Percentiles rank a stretch among this genome's conserved stretches.
phyloP scores from a whole-genome alignment of 1,140 invertebrate species.

The Stegodyphus dumicola region DNA sequence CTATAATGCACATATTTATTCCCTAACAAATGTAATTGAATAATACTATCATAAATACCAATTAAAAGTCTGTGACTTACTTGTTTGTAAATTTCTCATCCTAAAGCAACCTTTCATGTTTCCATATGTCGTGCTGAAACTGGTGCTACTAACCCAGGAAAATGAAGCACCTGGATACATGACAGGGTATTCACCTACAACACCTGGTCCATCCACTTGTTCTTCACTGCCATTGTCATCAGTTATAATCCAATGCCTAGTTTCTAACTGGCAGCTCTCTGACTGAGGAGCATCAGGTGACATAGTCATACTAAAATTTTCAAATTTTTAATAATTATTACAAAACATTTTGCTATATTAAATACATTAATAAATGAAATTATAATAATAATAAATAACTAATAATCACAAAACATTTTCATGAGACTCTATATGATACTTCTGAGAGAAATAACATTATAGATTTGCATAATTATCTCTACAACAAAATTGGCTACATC shows the following conservation, averaged over 20 bases:
- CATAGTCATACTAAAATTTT: conserved; percentile 59
- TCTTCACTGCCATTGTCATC: conserved; percentile 65
- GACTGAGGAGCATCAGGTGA: conserved; percentile 39
- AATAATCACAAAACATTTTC: too few relatives aligned
- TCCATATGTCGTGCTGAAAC: conserved; percentile 65
- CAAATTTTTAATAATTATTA: too few relatives aligned
- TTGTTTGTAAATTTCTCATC: conserved; percentile 64
- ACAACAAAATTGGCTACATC: too few relatives aligned
- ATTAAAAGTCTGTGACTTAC: conserved; percentile 33
- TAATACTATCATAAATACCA: neutral
- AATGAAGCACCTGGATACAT: conserved; percentile 65
- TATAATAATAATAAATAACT: too few relatives aligned
- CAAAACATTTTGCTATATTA: too few relatives aligned
- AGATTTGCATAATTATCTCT: too few relatives aligned
- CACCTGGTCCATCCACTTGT: conserved; percentile 65
- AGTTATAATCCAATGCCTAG: conserved; percentile 66
- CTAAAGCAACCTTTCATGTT: conserved; percentile 65
- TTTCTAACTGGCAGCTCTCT: conserved; percentile 64
- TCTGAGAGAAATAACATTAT: too few relatives aligned
- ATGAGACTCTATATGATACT: too few relatives aligned
- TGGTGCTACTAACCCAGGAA: conserved; percentile 65
- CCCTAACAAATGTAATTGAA: neutral
- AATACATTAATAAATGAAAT: too few relatives aligned
- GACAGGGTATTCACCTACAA: conserved; percentile 66
- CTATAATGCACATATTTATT: neutral